Evolutionary conservation across 1,140 invertebrate species (phyloP), one percentile per base, ranked within the genome.

Genomic region (Eufriesea mexicana): DNA sequence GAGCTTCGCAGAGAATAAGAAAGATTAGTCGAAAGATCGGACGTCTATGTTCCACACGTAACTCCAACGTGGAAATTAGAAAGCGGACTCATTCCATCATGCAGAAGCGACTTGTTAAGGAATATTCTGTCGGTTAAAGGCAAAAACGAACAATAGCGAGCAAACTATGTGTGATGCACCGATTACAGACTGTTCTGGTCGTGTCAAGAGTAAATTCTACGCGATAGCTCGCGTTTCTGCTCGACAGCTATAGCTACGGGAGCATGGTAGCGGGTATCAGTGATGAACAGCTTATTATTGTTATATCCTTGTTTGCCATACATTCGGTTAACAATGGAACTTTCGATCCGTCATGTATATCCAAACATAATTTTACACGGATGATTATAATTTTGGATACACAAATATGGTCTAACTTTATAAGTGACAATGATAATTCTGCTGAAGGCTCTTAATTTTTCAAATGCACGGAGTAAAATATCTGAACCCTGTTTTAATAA

Each of bases 21-120:
- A 42, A 28, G 16, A 72, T 9, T 42, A 10, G 20, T 73, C 23
- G 25, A 57, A 51, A 62, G 72, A 62, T 70, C 49, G 54, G n/a
- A 54, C 81, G 81, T 83, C 80, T 77, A n/a, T 77, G 73, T 54
- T 71, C 2, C 66, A 70, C 55, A 20, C 66, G 74, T 78, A 42
- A 51, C 74, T 55, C 66, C 59, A 9, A 28, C 35, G 66, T 42
- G 28, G 55, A 42, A 28, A 55, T 54, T 23, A 28, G 75, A 49
- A 61, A 57, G 51, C 51, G 57, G 47, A 71, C 23, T 47, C 83
- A 80, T 84, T 73, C 70, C 23, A 16, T 28, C 83, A 74, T 84
- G 83, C 83, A 74, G 28, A 84, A 84, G 83, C 83, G 16, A 51
- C 10, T 64, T 45, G 54, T 73, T 51, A 59, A n/a, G 45, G 61